Conservation (phyloP, 2,888 invertebrate genomes). For the Meta bourneti region DNA sequence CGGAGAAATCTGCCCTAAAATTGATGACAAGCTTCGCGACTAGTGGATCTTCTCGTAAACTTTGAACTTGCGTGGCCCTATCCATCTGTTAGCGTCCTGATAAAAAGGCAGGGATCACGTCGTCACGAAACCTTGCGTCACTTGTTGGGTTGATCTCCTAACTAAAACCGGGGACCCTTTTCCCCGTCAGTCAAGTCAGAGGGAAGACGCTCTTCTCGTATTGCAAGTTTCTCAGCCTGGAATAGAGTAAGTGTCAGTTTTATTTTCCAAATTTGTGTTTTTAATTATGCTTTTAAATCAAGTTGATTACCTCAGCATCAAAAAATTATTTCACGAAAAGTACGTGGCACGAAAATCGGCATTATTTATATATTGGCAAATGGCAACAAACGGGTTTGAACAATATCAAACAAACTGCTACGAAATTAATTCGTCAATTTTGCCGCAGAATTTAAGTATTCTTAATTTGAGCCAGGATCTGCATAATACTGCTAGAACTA, state of each 20-base stretch:
- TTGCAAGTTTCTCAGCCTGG: neutral
- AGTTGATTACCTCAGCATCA: neutral
- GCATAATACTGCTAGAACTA: no score
- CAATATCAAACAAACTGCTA: no score
- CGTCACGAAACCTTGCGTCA: conserved; percentile 27
- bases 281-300: neutral
- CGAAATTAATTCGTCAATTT: no score
- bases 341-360: no score
- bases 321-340: no score
- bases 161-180: neutral
- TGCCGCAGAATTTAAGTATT: no score
- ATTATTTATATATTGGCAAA: no score
- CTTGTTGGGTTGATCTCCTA: neutral
- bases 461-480: no score
- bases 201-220: neutral
- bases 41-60: conserved; percentile 11
- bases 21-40: conserved; percentile 18
- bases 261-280: neutral
- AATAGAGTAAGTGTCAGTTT: conserved; percentile 10
- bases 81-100: conserved; percentile 12
- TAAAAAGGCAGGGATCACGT: conserved; percentile 10
- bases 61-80: conserved; percentile 51
- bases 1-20: conserved; percentile 11
- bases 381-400: no score
- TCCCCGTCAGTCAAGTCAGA: neutral